Percentiles rank a stretch among this genome's conserved stretches.
phyloP scores from a whole-genome alignment of 2,113 vertebrate species.

The Galeopterus variegatus region DNA sequence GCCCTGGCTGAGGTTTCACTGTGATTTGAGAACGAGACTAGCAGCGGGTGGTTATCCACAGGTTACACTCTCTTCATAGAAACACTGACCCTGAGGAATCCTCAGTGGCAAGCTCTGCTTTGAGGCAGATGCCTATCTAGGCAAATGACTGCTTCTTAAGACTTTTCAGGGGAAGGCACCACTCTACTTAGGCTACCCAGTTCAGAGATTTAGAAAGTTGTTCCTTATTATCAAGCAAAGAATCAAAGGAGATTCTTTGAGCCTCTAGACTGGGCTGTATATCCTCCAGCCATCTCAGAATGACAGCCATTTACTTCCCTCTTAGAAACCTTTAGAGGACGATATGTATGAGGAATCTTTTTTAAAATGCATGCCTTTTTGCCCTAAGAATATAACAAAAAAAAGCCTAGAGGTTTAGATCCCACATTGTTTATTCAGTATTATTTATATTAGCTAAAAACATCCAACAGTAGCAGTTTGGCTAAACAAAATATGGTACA shows the following conservation, averaged over 20 bases:
- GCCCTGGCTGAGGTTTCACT: not conserved
- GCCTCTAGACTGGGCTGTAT: not conserved
- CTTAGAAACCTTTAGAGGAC: not conserved
- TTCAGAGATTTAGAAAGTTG: not conserved
- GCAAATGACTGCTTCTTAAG: not conserved
- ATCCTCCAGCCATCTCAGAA: not conserved
- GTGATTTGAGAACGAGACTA: not conserved
- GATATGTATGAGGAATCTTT: not conserved
- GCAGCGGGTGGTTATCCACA: fast-evolving
- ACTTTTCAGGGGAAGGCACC: not conserved
- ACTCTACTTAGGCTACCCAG: not conserved
- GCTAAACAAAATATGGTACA: not conserved
- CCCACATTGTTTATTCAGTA: not conserved
- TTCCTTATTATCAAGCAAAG: conserved; percentile 31
- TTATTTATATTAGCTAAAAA: conserved; percentile 32
- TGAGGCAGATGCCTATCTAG: not conserved
- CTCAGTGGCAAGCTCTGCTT: not conserved
- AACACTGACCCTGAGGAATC: not conserved
- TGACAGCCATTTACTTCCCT: not conserved
- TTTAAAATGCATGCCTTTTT: conserved; percentile 11
- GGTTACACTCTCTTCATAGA: not conserved
- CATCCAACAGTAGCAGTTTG: not conserved
- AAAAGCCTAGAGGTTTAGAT: not conserved
- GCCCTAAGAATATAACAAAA: conserved; percentile 17
- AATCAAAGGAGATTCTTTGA: not conserved